Evolutionary conservation across 2,113 vertebrate species (phyloP).

Genomic region (Mobula birostris): DNA sequence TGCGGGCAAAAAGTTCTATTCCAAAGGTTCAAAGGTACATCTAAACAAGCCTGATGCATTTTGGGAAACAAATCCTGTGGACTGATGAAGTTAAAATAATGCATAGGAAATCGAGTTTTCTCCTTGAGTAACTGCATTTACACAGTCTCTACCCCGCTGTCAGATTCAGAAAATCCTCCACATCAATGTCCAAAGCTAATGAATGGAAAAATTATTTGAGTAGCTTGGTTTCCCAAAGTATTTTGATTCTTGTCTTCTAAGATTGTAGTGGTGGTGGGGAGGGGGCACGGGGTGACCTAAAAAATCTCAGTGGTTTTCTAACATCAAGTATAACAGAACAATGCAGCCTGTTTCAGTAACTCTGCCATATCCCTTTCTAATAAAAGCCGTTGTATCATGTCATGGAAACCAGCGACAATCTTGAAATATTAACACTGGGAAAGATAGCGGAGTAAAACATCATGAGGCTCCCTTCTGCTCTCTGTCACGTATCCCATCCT

Average conservation of each 20-base stretch:
- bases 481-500: slow-evolving; percentile 23
- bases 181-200: neutral
- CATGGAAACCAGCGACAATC: neutral
- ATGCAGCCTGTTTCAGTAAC: neutral
- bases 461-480: neutral
- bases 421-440: slow-evolving; percentile 25
- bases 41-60: too few relatives aligned
- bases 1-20: too few relatives aligned
- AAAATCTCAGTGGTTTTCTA: neutral
- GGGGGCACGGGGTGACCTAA: too few relatives aligned
- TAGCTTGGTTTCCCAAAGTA: neutral
- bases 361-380: neutral
- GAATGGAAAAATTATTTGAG: neutral
- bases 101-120: too few relatives aligned
- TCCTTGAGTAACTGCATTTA: too few relatives aligned
- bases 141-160: neutral
- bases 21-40: too few relatives aligned
- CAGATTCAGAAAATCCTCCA: neutral
- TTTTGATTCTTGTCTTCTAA: neutral
- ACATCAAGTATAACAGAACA: too few relatives aligned
- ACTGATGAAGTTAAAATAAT: too few relatives aligned
- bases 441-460: neutral
- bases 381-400: neutral
- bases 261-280: neutral
- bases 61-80: too few relatives aligned